phyloP scores from a whole-genome alignment of 2,888 invertebrate genomes.

The Sepioteuthis lessoniana region DNA sequence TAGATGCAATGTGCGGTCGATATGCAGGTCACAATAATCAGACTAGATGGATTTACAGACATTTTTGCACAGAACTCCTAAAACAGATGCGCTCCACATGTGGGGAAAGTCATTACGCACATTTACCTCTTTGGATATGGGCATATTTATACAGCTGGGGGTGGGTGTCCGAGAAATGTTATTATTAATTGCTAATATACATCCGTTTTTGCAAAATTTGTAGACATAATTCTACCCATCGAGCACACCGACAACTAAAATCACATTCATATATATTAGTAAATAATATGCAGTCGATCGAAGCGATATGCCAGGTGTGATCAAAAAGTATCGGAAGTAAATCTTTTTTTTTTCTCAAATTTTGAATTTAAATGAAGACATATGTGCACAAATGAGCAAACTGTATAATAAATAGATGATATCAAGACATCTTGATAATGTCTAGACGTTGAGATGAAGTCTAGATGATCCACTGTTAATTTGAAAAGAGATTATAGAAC shows the following conservation, averaged over 20 bases:
- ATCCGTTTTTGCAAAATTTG: not conserved
- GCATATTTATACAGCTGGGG: not conserved
- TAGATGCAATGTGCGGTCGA: not conserved
- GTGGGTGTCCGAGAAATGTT: not conserved
- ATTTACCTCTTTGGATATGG: not conserved
- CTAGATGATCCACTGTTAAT: no score
- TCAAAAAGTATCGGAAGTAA: no score
- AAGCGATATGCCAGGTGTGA: no score
- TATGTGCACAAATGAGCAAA: no score
- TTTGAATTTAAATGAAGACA: no score
- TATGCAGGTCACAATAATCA: not conserved
- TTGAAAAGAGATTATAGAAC: no score
- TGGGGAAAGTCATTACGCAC: not conserved
- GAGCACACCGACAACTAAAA: not conserved
- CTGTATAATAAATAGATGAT: no score
- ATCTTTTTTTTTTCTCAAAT: no score
- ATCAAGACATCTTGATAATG: no score
- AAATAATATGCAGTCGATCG: not conserved
- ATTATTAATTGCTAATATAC: not conserved
- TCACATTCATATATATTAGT: not conserved
- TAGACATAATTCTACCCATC: not conserved
- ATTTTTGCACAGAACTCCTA: not conserved
- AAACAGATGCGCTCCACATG: constrained; percentile 9
- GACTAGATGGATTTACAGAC: not conserved
- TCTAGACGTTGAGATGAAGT: no score